Conservation (phyloP, 2,113 vertebrate species). For the Tychaedon coryphoeus region DNA sequence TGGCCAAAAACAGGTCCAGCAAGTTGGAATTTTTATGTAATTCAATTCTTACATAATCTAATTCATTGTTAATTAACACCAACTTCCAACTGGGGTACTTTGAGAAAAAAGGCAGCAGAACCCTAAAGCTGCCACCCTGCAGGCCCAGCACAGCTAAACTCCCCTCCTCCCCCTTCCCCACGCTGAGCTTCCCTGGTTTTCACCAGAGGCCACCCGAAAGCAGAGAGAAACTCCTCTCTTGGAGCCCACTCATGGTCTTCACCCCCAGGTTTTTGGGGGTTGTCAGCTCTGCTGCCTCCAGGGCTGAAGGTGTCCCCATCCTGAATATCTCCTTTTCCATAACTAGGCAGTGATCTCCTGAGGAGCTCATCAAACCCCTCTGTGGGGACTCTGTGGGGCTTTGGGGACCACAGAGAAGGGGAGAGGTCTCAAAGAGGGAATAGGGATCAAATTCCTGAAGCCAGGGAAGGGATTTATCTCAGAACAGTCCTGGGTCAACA, state of each 20-base stretch:
- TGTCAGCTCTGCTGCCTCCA: background rate
- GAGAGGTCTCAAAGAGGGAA: background rate
- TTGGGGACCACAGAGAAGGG: background rate
- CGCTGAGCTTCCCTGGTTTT: background rate
- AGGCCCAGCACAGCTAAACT: background rate
- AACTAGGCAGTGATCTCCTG: background rate
- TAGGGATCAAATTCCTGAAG: background rate
- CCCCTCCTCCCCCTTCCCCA: background rate
- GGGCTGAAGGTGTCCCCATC: background rate
- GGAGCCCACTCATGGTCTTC: background rate
- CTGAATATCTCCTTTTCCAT: background rate
- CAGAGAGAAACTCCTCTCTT: background rate
- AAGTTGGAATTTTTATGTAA: background rate
- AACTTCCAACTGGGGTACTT: background rate
- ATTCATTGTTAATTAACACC: background rate
- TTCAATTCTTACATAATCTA: background rate
- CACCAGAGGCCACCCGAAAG: background rate
- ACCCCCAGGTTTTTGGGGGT: background rate
- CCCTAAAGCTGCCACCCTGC: background rate
- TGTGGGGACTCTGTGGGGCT: rapidly evolving
- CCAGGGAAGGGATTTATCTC: background rate
- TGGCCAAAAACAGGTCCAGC: background rate
- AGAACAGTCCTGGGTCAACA: background rate
- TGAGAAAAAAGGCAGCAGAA: background rate
- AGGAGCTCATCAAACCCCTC: background rate